phyloP scores from a whole-genome alignment of 2,797 vertebrate genomes.

The Yasuhikotakia modesta region DNA sequence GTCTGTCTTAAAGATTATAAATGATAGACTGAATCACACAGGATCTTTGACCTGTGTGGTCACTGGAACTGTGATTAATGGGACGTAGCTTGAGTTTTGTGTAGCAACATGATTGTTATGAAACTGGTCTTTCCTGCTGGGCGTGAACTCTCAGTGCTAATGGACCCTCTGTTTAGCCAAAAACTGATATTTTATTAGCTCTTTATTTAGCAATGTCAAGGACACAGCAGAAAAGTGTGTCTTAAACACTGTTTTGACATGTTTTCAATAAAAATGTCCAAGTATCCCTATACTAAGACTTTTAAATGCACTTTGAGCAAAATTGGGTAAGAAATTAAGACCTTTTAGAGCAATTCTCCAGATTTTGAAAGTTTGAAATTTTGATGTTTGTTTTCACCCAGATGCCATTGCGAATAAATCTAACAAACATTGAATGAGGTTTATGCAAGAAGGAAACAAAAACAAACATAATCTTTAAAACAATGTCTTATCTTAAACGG shows the following conservation, averaged over 20 bases:
- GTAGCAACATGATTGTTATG: slow-evolving; percentile 3
- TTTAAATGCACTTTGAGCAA: neutral
- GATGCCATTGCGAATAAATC: neutral
- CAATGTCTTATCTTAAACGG: neutral
- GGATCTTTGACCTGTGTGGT: neutral
- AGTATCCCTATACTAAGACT: too few relatives aligned
- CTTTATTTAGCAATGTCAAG: neutral
- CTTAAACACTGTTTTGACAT: neutral
- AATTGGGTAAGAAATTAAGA: neutral
- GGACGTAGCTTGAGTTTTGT: slow-evolving; percentile 1
- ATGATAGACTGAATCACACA: neutral
- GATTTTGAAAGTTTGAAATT: too few relatives aligned
- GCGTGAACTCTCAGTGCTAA: neutral
- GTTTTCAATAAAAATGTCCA: neutral
- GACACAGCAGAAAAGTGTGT: neutral
- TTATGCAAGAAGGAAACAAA: neutral
- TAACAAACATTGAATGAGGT: neutral
- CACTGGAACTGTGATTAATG: slow-evolving; percentile 1
- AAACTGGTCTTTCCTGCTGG: slow-evolving; percentile 24
- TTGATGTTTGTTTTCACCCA: too few relatives aligned
- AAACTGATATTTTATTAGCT: slow-evolving; percentile 1
- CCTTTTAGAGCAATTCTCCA: neutral
- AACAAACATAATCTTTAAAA: too few relatives aligned
- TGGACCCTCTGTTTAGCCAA: neutral
- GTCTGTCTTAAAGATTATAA: neutral